Conservation (phyloP, 1,140 invertebrate genomes). For the Camponotus vicinus region DNA sequence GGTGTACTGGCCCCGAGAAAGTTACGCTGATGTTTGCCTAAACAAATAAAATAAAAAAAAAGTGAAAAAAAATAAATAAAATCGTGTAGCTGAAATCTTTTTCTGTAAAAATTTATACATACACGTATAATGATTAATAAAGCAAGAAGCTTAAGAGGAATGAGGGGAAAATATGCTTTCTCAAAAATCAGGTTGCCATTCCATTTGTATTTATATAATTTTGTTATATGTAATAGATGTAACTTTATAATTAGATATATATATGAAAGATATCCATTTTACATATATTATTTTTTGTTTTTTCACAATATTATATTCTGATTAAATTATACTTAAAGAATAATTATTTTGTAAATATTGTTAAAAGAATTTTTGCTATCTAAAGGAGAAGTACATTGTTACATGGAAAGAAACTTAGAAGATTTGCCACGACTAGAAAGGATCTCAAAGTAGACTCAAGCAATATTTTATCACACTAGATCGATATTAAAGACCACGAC, state of each 20-base stretch:
- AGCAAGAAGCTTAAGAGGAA: not conserved
- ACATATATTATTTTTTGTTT: not conserved
- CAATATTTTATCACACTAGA: not conserved
- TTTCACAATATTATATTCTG: not conserved
- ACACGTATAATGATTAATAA: constrained; percentile 23
- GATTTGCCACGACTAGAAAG: not conserved
- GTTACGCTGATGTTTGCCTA: constrained; percentile 82
- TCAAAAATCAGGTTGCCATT: not conserved
- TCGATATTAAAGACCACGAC: constrained; percentile 51
- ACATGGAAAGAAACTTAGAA: not conserved
- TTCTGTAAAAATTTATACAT: not conserved
- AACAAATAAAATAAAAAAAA: not conserved
- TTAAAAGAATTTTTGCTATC: not conserved
- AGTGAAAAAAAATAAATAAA: not conserved
- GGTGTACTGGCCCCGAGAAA: constrained; percentile 82
- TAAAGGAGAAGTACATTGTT: not conserved
- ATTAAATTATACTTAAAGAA: not conserved
- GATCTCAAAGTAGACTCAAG: not conserved
- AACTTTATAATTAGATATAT: not conserved
- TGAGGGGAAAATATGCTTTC: not conserved
- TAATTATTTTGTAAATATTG: not conserved
- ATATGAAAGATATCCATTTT: not conserved
- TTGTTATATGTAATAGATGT: not conserved
- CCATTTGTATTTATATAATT: not conserved
- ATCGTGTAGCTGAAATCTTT: not conserved